These are phyloP conservation scores for Pangasius macronema DNA, from an alignment of 2,797 vertebrate species.

Conservation along the genomic window DNA sequence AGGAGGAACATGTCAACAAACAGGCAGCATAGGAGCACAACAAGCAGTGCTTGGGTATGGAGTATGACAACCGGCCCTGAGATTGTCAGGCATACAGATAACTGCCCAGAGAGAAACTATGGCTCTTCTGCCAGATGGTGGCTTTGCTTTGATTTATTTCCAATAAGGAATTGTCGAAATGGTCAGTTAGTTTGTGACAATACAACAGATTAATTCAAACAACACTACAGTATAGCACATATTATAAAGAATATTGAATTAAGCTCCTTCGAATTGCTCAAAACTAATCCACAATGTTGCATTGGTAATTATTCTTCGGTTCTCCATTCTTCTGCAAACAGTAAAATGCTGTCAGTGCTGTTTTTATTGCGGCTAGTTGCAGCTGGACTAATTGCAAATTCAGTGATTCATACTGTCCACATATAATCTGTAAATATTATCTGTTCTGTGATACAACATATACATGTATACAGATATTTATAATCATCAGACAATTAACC, in stretches of 20 bases:
- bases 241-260: not conserved
- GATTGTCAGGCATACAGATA: not conserved
- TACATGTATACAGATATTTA: not conserved
- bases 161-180: too few species aligned
- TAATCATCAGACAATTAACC: not conserved
- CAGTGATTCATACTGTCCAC: not conserved
- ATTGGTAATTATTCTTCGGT: not conserved
- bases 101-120: not conserved
- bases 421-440: not conserved
- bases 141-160: not conserved
- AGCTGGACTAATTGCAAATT: not conserved
- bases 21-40: slow-evolving; percentile 21
- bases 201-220: not conserved
- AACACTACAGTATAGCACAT: not conserved
- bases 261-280: not conserved
- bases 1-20: slow-evolving; percentile 47
- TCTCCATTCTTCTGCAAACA: not conserved
- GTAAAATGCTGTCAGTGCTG: not conserved
- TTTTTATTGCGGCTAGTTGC: not conserved
- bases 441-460: not conserved
- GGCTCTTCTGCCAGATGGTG: not conserved
- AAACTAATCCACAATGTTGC: not conserved
- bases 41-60: not conserved
- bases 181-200: not conserved
- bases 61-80: not conserved